Percentiles rank a stretch among this genome's conserved stretches.
phyloP scores from a whole-genome alignment of 1,140 invertebrate genomes.

The Zaprionus gabonicus region DNA sequence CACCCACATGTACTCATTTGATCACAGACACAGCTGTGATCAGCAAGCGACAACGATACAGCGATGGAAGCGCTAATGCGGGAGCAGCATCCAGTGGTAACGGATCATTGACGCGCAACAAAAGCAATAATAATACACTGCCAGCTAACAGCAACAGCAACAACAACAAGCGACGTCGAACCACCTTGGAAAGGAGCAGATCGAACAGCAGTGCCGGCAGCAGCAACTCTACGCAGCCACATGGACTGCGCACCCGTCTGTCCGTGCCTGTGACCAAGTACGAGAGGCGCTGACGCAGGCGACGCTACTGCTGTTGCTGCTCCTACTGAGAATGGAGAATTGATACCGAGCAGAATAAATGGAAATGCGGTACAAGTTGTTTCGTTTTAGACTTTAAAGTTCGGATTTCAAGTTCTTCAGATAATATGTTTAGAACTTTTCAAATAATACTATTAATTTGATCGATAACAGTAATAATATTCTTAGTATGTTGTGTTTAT shows the following conservation, averaged over 20 bases:
- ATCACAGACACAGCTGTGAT: constrained; percentile 51
- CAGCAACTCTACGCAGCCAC: constrained; percentile 32
- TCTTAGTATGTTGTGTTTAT: constrained; percentile 45
- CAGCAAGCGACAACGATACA: constrained; percentile 64
- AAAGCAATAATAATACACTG: constrained; percentile 77
- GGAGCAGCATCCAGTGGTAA: constrained; percentile 32
- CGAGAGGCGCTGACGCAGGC: constrained; percentile 76
- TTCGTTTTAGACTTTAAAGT: constrained; percentile 21
- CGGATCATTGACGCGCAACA: constrained; percentile 59
- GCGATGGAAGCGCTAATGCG: constrained; percentile 48
- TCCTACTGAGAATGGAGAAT: constrained; percentile 18
- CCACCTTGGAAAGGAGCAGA: constrained; percentile 57
- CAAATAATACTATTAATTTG: constrained; percentile 4
- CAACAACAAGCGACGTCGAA: constrained; percentile 57
- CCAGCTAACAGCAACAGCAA: constrained; percentile 56
- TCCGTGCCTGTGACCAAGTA: constrained; percentile 72
- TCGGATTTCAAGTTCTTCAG: constrained; percentile 12
- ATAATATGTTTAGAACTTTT: constrained; percentile 6
- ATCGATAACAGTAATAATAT: constrained; percentile 23
- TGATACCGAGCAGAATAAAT: neutral
- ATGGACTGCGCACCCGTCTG: constrained; percentile 72
- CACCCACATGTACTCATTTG: constrained; percentile 12
- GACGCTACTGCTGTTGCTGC: constrained; percentile 63
- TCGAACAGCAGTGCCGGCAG: constrained; percentile 34
- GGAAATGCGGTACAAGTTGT: neutral